Conservation (phyloP, 2,797 vertebrate species). For the Urocyon cinereoargenteus region DNA sequence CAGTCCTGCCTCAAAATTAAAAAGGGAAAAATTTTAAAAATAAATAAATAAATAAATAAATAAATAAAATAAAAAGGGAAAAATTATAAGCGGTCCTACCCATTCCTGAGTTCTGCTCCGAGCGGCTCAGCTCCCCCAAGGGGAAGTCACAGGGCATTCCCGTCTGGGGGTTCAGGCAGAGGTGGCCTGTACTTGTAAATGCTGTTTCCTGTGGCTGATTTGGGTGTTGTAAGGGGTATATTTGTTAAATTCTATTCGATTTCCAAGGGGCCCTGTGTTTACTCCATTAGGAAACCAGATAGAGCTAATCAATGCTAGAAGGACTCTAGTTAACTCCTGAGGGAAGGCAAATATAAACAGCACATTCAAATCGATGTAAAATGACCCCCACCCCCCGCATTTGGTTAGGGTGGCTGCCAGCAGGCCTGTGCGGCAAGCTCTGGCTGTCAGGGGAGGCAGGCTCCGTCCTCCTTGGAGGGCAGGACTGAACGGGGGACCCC, state of each 20-base stretch:
- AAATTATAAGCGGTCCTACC: background rate
- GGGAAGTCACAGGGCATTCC: background rate
- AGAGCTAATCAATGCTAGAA: constrained; percentile 81
- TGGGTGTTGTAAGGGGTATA: constrained; percentile 46
- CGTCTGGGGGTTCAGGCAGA: background rate
- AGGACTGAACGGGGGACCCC: background rate
- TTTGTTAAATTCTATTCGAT: constrained; percentile 76
- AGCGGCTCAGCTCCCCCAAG: background rate
- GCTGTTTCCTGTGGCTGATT: background rate
- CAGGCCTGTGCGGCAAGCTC: background rate
- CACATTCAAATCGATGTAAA: constrained; percentile 75
- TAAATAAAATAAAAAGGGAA: constrained; percentile 58
- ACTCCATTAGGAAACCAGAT: constrained; percentile 83
- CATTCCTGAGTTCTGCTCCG: constrained; percentile 14
- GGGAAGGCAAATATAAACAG: constrained; percentile 76
- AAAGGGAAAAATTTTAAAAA: too few relatives aligned
- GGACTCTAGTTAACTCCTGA: constrained; percentile 78
- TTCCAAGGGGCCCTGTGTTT: constrained; percentile 76
- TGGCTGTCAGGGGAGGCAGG: background rate
- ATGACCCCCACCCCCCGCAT: background rate
- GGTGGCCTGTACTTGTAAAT: background rate
- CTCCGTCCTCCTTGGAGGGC: background rate
- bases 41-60: too few relatives aligned
- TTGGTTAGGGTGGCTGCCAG: background rate
- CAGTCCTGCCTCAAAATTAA: constrained; percentile 63